These are phyloP conservation scores for Bugulina stolonifera DNA, from an alignment of 2,888 invertebrate species.

Conservation along the genomic window DNA sequence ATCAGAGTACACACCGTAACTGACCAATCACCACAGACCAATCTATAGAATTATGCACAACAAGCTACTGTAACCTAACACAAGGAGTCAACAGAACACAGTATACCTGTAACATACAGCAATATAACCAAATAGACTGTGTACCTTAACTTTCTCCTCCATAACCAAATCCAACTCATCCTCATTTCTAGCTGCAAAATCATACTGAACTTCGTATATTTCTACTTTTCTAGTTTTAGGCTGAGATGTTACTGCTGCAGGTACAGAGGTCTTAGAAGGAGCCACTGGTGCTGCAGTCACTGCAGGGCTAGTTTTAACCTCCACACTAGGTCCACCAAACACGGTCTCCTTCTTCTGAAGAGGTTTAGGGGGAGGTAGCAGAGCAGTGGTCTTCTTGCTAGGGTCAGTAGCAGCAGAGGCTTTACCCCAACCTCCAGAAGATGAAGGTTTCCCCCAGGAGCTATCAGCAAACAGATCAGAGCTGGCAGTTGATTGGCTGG, in stretches of 20 bases:
- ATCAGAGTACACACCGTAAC: background rate
- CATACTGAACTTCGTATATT: conserved; percentile 79
- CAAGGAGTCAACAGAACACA: no score
- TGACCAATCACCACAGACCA: conserved; percentile 29
- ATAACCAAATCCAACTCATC: conserved; percentile 91
- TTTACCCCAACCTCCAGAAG: background rate
- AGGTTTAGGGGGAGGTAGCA: conserved; percentile 13
- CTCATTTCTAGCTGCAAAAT: conserved; percentile 81
- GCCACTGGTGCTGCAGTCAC: conserved; percentile 4
- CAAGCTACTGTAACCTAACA: no score
- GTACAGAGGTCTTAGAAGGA: no score
- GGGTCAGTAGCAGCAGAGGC: background rate
- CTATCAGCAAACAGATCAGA: conserved; percentile 35
- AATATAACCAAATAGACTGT: no score
- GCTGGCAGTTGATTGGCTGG: conserved; percentile 29
- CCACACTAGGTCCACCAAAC: background rate
- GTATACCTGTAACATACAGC: no score
- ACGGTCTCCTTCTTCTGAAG: background rate
- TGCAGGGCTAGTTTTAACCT: background rate
- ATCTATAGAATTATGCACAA: background rate
- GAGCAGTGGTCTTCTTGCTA: background rate
- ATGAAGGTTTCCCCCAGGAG: background rate
- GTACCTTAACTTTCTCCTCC: conserved; percentile 55
- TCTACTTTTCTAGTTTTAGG: conserved; percentile 1
- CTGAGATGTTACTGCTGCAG: background rate